Evolutionary conservation across 2,888 invertebrate genomes (phyloP), one percentile per base, ranked within the genome.

Genomic region (Eulithis prunata): DNA sequence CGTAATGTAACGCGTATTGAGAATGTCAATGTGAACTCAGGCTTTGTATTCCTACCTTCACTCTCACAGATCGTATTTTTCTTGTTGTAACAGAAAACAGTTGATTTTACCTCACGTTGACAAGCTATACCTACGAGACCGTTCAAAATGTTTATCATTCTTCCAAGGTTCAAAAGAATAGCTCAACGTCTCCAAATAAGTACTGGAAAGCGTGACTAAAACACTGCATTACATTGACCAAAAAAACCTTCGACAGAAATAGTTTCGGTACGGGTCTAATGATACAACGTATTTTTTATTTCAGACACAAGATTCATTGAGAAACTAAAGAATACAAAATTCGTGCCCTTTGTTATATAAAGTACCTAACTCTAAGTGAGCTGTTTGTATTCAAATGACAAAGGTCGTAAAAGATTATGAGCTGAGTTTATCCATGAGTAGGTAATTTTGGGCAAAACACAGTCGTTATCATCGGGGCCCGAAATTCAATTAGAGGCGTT

Each of bases 1-100:
- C 88, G 88, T 91, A 91, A 91, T 91, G 89, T 90, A 62, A 87
- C 83, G 84, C 86, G 89, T 87, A 77, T 73, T 76, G 80, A 79
- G 92, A 91, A 92, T 93, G 86, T 84, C 81, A 92, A 91, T 89
- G 84, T 73, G 78, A 76, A 76, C 81, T 83, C 82, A 76, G 83
- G 74, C 79, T 82, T 75, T 78, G 76, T 84, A 78, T 85, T 79
- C 78, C 75, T 74, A 77, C 75, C 77, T 78, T 80, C 71, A 78
- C 79, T 84, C 80, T 78, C 78, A 81, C 80, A 69, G 64, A 71
- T 73, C 55, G 68, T 71, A 68, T 68, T 69, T 71, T 69, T 64
- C 58, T 67, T 62, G 68, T 66, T 59, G 52, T 68, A 52, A 66
- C 47, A 62, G 55, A 64, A 71, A 63, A 52, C 53, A 62, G 57